Conservation (phyloP, 1,140 invertebrate species). For the Drosophila simulans region DNA sequence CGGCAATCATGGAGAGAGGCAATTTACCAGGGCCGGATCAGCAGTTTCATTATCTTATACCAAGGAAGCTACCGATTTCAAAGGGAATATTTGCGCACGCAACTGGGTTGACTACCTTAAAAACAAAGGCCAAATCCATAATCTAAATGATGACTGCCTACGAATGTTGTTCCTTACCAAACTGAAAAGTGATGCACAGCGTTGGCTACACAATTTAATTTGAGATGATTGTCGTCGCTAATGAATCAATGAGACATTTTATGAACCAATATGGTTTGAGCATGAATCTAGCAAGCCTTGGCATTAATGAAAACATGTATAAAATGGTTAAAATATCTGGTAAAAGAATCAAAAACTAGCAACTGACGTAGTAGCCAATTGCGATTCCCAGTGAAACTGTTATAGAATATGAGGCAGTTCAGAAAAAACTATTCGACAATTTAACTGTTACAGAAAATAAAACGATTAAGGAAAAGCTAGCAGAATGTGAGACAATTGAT, state of each 20-base stretch:
- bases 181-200: neutral
- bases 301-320: neutral
- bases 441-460: neutral
- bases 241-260: conserved; percentile 26
- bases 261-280: conserved; percentile 5
- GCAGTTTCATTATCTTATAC: neutral
- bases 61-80: neutral
- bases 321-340: neutral
- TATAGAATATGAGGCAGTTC: neutral
- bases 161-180: neutral
- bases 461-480: neutral
- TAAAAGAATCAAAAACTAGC: neutral
- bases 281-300: conserved; percentile 3
- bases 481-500: too few relatives aligned
- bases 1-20: too few relatives aligned
- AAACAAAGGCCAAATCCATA: neutral
- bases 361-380: neutral
- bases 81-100: neutral
- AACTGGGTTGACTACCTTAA: conserved; percentile 1
- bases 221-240: conserved; percentile 1
- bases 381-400: neutral
- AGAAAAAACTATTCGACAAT: neutral
- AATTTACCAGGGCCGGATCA: neutral
- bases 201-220: neutral
- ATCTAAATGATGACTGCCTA: neutral